Evolutionary conservation across 2,888 invertebrate species (phyloP), one percentile per base, ranked within the genome.

Genomic region (Dicyrtomina minuta): DNA sequence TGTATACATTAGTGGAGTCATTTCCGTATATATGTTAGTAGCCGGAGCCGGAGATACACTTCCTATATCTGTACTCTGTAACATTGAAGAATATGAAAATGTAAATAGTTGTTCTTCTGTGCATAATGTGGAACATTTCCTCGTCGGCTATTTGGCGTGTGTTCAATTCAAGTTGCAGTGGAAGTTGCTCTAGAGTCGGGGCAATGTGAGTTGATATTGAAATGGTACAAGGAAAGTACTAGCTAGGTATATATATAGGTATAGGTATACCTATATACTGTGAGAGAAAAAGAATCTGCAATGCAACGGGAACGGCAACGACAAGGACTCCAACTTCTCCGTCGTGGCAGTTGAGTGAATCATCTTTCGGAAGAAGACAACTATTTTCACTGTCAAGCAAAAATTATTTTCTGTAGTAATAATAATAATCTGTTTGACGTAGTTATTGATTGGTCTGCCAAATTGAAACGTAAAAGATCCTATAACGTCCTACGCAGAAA

Each of bases 91-190:
- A 26, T 44, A 61, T 61, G 61, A 46, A 61, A 12, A 46, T 61
- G 44, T 44, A 49, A 26, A 33, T 33, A 33, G 33, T 33, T 33
- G 33, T 33, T 33, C 33, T n/a, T 8, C 33, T 61, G 17, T 61
- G 44, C 61, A 46, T 61, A 61, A 64, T 65, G 39, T 41, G 20
- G 53, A 65, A 53, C 53, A 53, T 65, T 65, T 53, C 33, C 24
- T 65, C 49, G 64, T 65, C 64, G 64, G 64, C 41, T 39, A 65
- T 53, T 65, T 65, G 64, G 64, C 64, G n/a, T 20, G 24, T 33
- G 55, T 53, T 65, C 64, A 65, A 65, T 53, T 65, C n/a, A 22
- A 65, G 64, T 20, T 65, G 64, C 64, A 65, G 64, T 65, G 15
- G 51, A 22, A 22, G 20, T 20, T 4, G 20, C 46, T n/a, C 3